Conservation (phyloP, 2,797 vertebrate species). For the Schizopygopsis pylzovi region DNA sequence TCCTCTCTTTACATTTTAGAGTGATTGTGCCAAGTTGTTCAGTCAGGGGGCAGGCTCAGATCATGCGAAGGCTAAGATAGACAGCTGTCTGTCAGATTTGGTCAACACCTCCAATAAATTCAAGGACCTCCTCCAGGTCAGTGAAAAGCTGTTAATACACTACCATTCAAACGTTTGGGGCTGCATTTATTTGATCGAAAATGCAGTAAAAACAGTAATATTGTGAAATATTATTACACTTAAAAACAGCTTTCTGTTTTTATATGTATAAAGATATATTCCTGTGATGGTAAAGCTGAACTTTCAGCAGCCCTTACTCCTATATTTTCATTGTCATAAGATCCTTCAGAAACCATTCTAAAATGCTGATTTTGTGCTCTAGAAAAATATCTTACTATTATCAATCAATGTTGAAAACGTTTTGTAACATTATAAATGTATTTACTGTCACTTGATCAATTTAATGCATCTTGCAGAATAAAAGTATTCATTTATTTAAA, state of each 20-base stretch:
- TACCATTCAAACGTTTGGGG: background rate
- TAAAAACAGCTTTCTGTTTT: background rate
- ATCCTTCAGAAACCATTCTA: background rate
- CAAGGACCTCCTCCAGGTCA: conserved; percentile 94
- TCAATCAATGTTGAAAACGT: background rate
- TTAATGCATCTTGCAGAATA: background rate
- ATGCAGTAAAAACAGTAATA: background rate
- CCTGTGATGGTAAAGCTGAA: background rate
- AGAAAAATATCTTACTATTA: background rate
- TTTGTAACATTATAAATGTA: background rate
- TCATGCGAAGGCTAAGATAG: conserved; percentile 92
- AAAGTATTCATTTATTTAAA: background rate
- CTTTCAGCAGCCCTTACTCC: background rate
- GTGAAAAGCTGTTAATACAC: background rate
- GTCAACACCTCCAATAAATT: conserved; percentile 93
- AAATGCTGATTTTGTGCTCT: background rate
- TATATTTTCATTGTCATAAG: background rate
- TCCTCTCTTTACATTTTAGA: conserved; percentile 73
- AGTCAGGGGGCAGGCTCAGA: conserved; percentile 86
- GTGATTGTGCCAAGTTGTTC: conserved; percentile 93
- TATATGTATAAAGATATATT: background rate
- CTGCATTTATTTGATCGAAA: background rate
- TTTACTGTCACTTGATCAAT: background rate
- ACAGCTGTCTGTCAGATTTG: conserved; percentile 95
- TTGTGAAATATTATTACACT: background rate